These are phyloP conservation scores for Brachyopa scutellaris DNA, from an alignment of 2,888 invertebrate species.

Conservation along the genomic window DNA sequence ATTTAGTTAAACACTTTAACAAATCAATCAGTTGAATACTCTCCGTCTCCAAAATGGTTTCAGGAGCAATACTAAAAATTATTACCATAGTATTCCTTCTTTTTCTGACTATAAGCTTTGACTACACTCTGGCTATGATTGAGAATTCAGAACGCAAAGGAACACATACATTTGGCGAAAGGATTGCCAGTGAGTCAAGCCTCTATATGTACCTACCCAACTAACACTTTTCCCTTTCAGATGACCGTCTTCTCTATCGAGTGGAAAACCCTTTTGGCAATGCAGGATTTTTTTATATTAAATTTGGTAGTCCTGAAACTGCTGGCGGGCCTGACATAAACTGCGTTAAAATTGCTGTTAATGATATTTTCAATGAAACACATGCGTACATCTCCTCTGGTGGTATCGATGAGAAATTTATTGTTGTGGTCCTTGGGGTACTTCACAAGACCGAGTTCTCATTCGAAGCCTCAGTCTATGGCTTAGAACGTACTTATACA, in stretches of 20 bases:
- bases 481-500: too few species aligned
- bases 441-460: conserved; percentile 20
- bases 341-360: conserved; percentile 23
- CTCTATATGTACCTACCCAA: not conserved
- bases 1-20: not conserved
- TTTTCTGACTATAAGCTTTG: too few species aligned
- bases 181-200: conserved; percentile 7
- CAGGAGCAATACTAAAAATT: not conserved
- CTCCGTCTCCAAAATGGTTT: not conserved
- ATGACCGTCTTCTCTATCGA: conserved; percentile 35
- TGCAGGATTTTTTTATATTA: conserved; percentile 13
- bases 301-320: not conserved
- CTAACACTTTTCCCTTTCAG: not conserved
- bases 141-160: not conserved
- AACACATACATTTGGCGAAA: conserved; percentile 19
- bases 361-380: conserved; percentile 33
- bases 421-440: conserved; percentile 26
- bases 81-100: not conserved
- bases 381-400: conserved; percentile 36
- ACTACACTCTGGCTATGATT: not conserved
- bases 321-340: conserved; percentile 17
- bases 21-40: not conserved
- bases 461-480: conserved; percentile 34
- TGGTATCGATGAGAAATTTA: conserved; percentile 29
- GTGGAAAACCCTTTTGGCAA: conserved; percentile 23